A percentile compares a stretch with the other conserved stretches of the same genome.
These are phyloP conservation scores for Arremon brunneinucha DNA, from an alignment of 2,797 vertebrate species.

Conservation along the genomic window DNA sequence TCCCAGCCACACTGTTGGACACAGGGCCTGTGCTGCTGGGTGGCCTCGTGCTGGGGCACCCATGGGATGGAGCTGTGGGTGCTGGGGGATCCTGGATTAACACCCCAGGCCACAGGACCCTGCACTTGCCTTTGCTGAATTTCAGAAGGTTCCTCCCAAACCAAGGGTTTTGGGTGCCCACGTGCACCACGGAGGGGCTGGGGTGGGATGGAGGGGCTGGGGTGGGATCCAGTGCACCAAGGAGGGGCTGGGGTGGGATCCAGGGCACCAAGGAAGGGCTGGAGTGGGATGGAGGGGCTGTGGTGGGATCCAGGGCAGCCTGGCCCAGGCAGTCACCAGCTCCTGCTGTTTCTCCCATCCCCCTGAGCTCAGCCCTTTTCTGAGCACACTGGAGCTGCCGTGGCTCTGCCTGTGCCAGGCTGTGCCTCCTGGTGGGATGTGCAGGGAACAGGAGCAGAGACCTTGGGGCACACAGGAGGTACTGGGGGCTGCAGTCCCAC, in stretches of 20 bases:
- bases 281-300: not conserved
- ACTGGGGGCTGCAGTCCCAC: not conserved
- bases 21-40: not conserved
- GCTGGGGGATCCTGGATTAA: not conserved
- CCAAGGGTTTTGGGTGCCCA: not conserved
- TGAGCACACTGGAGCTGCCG: not conserved
- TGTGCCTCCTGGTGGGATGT: not conserved
- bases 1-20: not conserved
- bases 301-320: not conserved
- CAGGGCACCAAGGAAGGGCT: not conserved
- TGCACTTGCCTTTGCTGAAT: not conserved
- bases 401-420: not conserved
- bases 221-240: no score
- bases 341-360: not conserved
- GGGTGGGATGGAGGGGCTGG: no score
- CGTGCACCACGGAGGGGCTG: not conserved
- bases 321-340: not conserved
- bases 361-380: not conserved
- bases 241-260: not conserved
- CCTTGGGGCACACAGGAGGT: not conserved
- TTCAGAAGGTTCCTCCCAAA: not conserved
- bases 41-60: not conserved
- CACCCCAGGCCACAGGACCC: accelerated
- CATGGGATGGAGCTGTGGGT: not conserved
- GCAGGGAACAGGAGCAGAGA: not conserved